Percentiles rank a stretch among this genome's conserved stretches.
phyloP scores from a whole-genome alignment of 2,113 vertebrate genomes.

The Prinia subflava region DNA sequence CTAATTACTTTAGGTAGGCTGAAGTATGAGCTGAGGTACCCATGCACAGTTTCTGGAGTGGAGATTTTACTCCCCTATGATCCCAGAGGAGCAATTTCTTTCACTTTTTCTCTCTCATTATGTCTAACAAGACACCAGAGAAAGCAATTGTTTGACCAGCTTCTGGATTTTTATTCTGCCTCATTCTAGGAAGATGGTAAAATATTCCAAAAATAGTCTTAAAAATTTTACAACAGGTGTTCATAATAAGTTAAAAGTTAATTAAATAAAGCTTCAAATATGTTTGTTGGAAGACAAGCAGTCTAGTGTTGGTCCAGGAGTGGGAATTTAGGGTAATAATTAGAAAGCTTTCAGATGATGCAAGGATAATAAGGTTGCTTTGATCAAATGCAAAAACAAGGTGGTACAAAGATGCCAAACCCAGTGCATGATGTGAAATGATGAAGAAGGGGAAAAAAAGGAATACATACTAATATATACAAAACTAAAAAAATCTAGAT shows the following conservation, averaged over 20 bases:
- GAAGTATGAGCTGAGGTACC: neutral
- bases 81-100: neutral
- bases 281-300: neutral
- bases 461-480: neutral
- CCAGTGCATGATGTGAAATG: neutral
- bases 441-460: neutral
- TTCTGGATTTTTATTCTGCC: neutral
- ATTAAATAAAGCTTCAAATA: neutral
- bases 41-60: neutral
- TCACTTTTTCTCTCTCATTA: neutral
- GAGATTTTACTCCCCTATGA: neutral
- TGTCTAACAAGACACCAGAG: neutral
- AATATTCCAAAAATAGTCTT: neutral
- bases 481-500: neutral
- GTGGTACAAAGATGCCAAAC: neutral
- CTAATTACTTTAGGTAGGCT: neutral
- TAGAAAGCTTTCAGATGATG: neutral
- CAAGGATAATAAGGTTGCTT: neutral
- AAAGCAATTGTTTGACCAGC: neutral
- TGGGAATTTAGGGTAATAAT: neutral
- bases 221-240: neutral
- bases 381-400: neutral
- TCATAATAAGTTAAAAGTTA: neutral
- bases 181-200: neutral
- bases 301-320: neutral